Evolutionary conservation across 1,140 invertebrate genomes (phyloP), one percentile per base, ranked within the genome.

Genomic region (Drosophila nigrodunni): DNA sequence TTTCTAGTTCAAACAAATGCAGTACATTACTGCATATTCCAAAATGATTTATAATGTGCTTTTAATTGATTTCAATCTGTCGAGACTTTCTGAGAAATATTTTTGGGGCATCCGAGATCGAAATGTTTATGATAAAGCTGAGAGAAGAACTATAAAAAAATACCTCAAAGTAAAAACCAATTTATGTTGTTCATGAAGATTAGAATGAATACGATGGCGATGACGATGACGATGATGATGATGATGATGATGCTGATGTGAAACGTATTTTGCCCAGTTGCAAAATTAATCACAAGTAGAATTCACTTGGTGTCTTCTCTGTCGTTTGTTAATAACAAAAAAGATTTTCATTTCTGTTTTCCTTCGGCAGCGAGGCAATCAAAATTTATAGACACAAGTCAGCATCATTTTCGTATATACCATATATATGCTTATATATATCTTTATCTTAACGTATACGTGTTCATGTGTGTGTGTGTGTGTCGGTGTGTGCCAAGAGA

Each of bases 11-110:
- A 65, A 74, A 57, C 25, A 52, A 57, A 13, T 61, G 47, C 64
- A 55, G 34, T 50, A 13, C 44, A 54, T 67, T 75, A 47, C 47
- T 39, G 58, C 61, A 78, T 72, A 71, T 72, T 67, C 7, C 46
- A 58, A 68, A 52, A 50, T 88, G 79, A 88, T 82, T 74, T 77
- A 88, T 69, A 78, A 71, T 44, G 49, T 70, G 46, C 50, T 62
- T 78, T 85, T 72, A 74, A 85, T 86, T 86, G 71, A 81, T 81
- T 78, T 81, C 60, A 47, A 76, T 86, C 75, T 78, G 67, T 34
- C 55, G 59, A 55, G 65, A 61, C 43, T 54, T 68, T 34, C 43
- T 7, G 15, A n/a, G 8, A 11, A 55, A 46, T 18, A 34, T 11
- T 43, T n/a, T 50, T 6, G 39, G 35, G 80, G 72, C 80, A 61